Conservation (phyloP, 1,140 invertebrate genomes). For the Pogonus chalceus region DNA sequence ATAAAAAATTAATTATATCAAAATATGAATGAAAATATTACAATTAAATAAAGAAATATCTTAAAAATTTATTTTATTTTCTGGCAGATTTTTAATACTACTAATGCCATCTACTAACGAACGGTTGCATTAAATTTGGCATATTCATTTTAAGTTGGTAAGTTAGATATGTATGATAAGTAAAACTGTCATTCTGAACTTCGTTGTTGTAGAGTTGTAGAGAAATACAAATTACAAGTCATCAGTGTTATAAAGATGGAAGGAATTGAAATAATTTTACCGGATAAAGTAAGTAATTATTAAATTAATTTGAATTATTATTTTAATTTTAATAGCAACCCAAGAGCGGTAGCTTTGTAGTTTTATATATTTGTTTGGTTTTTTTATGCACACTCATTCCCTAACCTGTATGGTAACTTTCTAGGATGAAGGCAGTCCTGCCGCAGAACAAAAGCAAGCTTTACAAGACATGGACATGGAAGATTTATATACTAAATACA, state of each 20-base stretch:
- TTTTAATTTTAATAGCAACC: constrained; percentile 2
- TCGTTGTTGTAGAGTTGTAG: too few species aligned
- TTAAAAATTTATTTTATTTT: constrained; percentile 1
- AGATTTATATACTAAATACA: constrained; percentile 90
- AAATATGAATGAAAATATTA: too few species aligned
- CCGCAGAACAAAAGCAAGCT: constrained; percentile 44
- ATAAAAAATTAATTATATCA: too few species aligned
- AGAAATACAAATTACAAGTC: constrained; percentile 18
- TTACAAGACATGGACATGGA: constrained; percentile 75
- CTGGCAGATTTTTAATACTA: constrained; percentile 5
- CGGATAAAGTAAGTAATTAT: constrained; percentile 51
- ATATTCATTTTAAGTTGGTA: background rate
- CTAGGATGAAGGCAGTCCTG: constrained; percentile 50
- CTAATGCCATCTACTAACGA: background rate
- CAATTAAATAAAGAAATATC: background rate
- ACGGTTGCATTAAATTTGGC: background rate
- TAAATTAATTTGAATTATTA: constrained; percentile 7
- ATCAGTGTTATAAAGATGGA: constrained; percentile 43
- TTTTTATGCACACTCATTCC: constrained; percentile 10
- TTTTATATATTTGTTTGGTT: constrained; percentile 8
- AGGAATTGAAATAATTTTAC: constrained; percentile 56
- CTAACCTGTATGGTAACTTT: constrained; percentile 15
- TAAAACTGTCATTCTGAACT: background rate
- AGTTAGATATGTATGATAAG: background rate
- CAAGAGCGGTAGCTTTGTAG: background rate